Conservation (phyloP, 2,113 vertebrate genomes). For the Nymphicus hollandicus region DNA sequence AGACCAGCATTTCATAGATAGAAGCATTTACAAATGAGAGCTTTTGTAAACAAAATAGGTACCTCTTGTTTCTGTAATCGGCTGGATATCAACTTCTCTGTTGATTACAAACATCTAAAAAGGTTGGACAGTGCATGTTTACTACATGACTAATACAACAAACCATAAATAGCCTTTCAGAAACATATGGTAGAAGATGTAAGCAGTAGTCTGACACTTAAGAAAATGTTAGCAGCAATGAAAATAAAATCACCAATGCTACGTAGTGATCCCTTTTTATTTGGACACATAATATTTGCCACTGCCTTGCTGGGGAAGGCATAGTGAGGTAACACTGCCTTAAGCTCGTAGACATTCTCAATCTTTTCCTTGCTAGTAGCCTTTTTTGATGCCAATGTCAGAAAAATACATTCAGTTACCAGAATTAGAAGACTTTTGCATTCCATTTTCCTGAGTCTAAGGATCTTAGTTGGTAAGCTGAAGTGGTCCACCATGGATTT, state of each 20-base stretch:
- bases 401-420: not conserved
- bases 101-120: not conserved
- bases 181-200: not conserved
- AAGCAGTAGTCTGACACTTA: not conserved
- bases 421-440: not conserved
- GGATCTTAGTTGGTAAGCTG: not conserved
- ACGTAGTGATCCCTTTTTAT: not conserved
- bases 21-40: not conserved
- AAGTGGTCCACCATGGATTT: not conserved
- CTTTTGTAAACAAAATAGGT: not conserved
- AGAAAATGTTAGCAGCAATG: not conserved
- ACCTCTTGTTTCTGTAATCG: not conserved
- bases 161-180: not conserved
- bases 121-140: not conserved
- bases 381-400: not conserved
- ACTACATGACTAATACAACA: not conserved
- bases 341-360: not conserved
- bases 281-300: not conserved
- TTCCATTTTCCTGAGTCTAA: not conserved
- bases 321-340: not conserved
- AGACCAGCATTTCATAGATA: not conserved
- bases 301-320: not conserved
- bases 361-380: not conserved
- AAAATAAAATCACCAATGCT: not conserved
- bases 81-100: not conserved